Conservation (phyloP, 2,113 vertebrate genomes). For the Rousettus leschenaultii region DNA sequence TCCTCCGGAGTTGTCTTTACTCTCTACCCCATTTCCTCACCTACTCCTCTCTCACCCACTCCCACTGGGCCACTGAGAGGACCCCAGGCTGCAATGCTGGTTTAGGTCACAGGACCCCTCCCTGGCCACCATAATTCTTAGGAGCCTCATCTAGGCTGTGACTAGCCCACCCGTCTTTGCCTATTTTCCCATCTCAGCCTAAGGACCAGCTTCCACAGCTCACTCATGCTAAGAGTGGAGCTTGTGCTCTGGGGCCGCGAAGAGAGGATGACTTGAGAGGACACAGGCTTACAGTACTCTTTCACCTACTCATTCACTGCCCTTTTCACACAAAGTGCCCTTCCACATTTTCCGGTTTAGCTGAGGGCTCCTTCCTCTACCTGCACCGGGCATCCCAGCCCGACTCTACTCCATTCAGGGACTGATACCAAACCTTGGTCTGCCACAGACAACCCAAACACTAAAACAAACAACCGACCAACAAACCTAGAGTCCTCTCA, state of each 20-base stretch:
- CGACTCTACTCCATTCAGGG: background rate
- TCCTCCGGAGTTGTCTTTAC: background rate
- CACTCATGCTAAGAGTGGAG: accelerated
- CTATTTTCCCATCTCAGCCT: background rate
- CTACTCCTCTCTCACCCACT: background rate
- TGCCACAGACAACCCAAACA: background rate
- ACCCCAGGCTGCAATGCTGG: background rate
- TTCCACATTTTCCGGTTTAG: background rate
- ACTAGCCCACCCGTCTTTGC: background rate
- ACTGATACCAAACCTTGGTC: background rate
- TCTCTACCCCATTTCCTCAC: background rate
- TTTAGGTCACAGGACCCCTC: background rate
- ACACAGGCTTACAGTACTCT: accelerated
- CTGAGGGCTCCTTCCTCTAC: background rate
- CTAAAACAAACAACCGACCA: too few relatives aligned
- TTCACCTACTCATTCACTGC: background rate
- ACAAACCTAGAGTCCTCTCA: background rate
- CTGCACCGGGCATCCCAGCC: background rate
- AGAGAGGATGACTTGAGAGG: background rate
- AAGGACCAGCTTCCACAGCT: background rate
- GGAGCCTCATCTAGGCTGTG: background rate
- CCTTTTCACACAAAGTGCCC: background rate
- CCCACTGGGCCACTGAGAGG: background rate
- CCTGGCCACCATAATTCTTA: too few relatives aligned
- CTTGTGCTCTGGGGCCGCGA: background rate